Percentiles rank a stretch among this genome's conserved stretches.
These are phyloP conservation scores for Oryzias dopingdopingensis DNA, from an alignment of 2,797 vertebrate genomes.

Conservation along the genomic window DNA sequence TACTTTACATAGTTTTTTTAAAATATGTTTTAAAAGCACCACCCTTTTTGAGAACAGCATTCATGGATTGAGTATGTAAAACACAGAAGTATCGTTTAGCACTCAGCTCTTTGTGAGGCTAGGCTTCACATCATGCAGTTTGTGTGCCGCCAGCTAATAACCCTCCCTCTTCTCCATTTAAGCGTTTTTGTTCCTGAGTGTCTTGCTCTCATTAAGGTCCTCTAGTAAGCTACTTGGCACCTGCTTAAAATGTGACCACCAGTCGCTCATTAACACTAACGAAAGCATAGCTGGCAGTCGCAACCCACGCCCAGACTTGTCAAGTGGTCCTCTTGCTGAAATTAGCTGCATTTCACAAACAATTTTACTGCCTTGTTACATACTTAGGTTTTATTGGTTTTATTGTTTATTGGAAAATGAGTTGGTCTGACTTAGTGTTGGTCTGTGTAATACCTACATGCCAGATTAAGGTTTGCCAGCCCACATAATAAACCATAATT, in stretches of 20 bases:
- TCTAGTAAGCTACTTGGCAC: conserved; percentile 75
- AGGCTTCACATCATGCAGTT: conserved; percentile 18
- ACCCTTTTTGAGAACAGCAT: background rate
- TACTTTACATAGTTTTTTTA: background rate
- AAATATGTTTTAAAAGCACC: no score
- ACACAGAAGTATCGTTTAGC: conserved; percentile 23
- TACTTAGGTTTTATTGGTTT: conserved; percentile 46
- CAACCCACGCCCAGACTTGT: conserved; percentile 64
- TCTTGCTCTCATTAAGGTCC: conserved; percentile 77
- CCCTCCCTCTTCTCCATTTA: conserved; percentile 65
- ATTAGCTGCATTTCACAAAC: conserved; percentile 80
- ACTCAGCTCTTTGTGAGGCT: conserved; percentile 26
- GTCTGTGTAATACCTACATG: conserved; percentile 59
- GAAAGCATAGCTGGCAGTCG: conserved; percentile 68
- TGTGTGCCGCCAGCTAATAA: conserved; percentile 62
- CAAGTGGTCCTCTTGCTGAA: conserved; percentile 64
- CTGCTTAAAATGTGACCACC: conserved; percentile 75
- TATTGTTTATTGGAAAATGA: conserved; percentile 77
- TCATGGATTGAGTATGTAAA: conserved; percentile 16
- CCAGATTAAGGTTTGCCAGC: conserved; percentile 63
- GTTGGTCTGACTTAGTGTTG: conserved; percentile 57
- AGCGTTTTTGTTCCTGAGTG: conserved; percentile 67
- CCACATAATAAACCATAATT: conserved; percentile 70
- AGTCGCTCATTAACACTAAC: conserved; percentile 79
- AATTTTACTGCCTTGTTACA: conserved; percentile 76